Conservation (phyloP, 2,888 invertebrate species). For the Mesorhabditis belari region DNA sequence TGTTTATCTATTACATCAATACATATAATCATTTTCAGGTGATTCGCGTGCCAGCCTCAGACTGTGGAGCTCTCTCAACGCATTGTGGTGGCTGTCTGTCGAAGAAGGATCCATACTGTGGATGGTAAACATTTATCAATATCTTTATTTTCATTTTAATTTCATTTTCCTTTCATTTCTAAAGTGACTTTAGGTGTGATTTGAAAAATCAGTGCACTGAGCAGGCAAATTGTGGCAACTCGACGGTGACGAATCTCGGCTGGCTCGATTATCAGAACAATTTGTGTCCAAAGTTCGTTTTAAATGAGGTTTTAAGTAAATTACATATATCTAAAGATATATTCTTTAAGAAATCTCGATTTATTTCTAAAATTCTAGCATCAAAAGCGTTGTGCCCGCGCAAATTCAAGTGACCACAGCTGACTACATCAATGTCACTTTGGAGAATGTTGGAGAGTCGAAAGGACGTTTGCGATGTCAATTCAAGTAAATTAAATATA, state of each 20-base stretch:
- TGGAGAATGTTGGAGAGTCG: slow-evolving; percentile 77
- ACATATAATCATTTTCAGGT: slow-evolving; percentile 64
- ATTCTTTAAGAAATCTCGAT: too few relatives aligned
- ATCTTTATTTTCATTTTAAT: slow-evolving; percentile 27
- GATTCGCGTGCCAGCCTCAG: slow-evolving; percentile 12
- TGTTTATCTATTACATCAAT: too few relatives aligned
- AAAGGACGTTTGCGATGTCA: slow-evolving; percentile 21
- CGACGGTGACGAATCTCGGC: slow-evolving; percentile 24
- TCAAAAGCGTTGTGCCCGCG: slow-evolving; percentile 39
- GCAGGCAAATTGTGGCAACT: slow-evolving; percentile 26
- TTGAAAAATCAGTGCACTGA: slow-evolving; percentile 25
- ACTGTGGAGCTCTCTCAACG: slow-evolving; percentile 22
- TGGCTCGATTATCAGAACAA: slow-evolving; percentile 35
- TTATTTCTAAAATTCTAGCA: too few relatives aligned
- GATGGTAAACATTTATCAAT: too few relatives aligned
- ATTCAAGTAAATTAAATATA: slow-evolving; percentile 15
- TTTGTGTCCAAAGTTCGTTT: slow-evolving; percentile 25
- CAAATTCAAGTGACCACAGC: slow-evolving; percentile 46
- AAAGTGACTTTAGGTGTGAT: slow-evolving; percentile 10
- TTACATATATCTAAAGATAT: not conserved
- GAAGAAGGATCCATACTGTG: slow-evolving; percentile 81
- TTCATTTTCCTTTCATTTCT: not conserved
- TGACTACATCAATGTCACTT: slow-evolving; percentile 67
- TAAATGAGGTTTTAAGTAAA: not conserved
- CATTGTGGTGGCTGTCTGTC: slow-evolving; percentile 19